Conservation (phyloP, 2,888 invertebrate species). For the Tolmerus cingulatus region DNA sequence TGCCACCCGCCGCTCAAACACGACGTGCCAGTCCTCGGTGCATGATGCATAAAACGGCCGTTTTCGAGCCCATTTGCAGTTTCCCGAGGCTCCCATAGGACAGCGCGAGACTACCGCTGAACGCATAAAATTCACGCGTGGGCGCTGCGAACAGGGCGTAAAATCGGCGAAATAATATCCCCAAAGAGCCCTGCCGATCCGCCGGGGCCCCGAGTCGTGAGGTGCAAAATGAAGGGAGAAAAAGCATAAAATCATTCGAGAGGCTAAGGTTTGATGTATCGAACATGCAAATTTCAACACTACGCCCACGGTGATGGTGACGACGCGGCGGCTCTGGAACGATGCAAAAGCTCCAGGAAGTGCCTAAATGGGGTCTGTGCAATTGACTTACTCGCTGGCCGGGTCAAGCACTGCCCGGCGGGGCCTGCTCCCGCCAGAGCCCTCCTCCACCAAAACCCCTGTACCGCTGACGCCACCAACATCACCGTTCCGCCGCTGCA, state of each 20-base stretch:
- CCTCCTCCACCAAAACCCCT: not conserved
- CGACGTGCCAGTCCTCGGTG: not conserved
- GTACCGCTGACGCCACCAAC: not conserved
- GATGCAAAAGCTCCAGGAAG: not conserved
- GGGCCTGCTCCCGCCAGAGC: not conserved
- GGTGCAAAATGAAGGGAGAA: not conserved
- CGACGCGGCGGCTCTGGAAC: not conserved
- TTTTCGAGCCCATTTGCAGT: slow-evolving; percentile 32
- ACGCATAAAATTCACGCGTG: slow-evolving; percentile 24
- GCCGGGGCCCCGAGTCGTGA: not conserved
- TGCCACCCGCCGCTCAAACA: not conserved
- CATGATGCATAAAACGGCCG: slow-evolving; percentile 27
- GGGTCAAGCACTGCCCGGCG: slow-evolving; percentile 2
- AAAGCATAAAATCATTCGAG: slow-evolving; percentile 5
- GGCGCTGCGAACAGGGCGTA: not conserved
- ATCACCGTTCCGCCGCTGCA: not conserved
- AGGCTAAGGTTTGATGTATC: slow-evolving; percentile 17
- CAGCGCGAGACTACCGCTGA: not conserved
- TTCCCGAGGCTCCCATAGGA: not conserved
- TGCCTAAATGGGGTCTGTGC: slow-evolving; percentile 4
- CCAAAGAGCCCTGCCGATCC: not conserved
- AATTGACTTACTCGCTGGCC: slow-evolving; percentile 28
- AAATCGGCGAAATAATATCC: slow-evolving; percentile 2
- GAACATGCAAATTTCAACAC: slow-evolving; percentile 41
- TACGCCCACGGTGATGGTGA: slow-evolving; percentile 19